These are phyloP conservation scores for Phrynosoma blainvillii DNA, from an alignment of 2,113 vertebrate species.

Conservation along the genomic window DNA sequence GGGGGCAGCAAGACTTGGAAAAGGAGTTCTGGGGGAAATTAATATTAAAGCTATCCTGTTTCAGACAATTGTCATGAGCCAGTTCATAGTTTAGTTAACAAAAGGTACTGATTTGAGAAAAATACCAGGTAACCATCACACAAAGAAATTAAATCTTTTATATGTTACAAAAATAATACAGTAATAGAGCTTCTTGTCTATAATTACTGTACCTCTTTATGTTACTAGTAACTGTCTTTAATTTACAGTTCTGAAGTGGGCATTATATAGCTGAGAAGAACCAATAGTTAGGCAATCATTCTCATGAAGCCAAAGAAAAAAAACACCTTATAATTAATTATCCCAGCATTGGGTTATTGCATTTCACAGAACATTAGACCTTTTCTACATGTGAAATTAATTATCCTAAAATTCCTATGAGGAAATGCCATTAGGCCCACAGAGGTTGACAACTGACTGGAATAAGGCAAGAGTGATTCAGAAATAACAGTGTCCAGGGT, in stretches of 20 bases:
- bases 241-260: neutral
- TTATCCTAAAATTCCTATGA: conserved; percentile 11
- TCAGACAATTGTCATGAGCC: neutral
- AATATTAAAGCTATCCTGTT: neutral
- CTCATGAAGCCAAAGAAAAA: neutral
- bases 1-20: neutral
- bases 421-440: neutral
- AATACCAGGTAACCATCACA: neutral
- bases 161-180: neutral
- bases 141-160: conserved; percentile 6
- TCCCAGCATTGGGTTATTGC: neutral
- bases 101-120: accelerated
- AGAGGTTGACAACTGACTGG: neutral
- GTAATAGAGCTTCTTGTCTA: neutral
- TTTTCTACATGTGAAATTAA: conserved; percentile 11
- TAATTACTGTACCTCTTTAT: neutral
- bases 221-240: neutral
- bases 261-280: neutral
- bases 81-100: neutral
- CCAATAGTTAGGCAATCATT: neutral
- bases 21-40: neutral
- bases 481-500: neutral
- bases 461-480: neutral
- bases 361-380: neutral
- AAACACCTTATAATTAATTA: neutral